Base-by-base conservation (phyloP, 2,113 vertebrate genomes). In the Hydrochoerus hydrochaeris region DNA sequence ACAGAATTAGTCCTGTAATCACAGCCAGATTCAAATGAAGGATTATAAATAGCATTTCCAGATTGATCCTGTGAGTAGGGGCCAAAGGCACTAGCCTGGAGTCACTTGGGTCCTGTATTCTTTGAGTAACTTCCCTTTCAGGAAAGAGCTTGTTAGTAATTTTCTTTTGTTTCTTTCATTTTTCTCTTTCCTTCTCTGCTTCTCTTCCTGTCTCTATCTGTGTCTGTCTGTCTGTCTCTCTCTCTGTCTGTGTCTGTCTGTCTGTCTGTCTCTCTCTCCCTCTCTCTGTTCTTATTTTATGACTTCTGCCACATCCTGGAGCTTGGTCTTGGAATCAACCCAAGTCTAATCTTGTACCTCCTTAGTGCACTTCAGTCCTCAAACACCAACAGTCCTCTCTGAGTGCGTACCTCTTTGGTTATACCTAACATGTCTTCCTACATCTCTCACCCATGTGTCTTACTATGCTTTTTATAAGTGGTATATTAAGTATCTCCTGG, bases 171-270 rank as follows among this genome's bases (percentile, higher is more conserved):
- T 16, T 35, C 32, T 67, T 67, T 35, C 14, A 30, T 54, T 14
- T 54, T 17, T 54, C 54, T 54, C 54, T 7, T 4, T 67, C 62
- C 12, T 10, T 12, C 26, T 63, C 62, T 63, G 26, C 19, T 9
- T 63, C 7, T 12, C 1, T 35, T 32, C 7, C 13, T 67, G 0
- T 35, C 6, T 54, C 14, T 54, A 11, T 17, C 14, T 17, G 1
- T 67, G 10, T 30, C 62, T 30, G 9, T 63, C 28, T 30, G 26
- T 63, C 26, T 63, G 2, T 30, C 1, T 67, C 63, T 35, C 13
- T 35, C 3, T n/a, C n/a, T n/a, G n/a, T n/a, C n/a, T n/a, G n/a
- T n/a, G n/a, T n/a, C n/a, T n/a, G 32, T n/a, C 65, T 35, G 14
- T 17, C 16, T n/a, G 12, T n/a, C 32, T 30, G 1, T 63, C 20